Percentiles rank a stretch among this genome's conserved stretches.
Conservation (phyloP, 2,113 vertebrate species). For the Sturnira hondurensis region DNA sequence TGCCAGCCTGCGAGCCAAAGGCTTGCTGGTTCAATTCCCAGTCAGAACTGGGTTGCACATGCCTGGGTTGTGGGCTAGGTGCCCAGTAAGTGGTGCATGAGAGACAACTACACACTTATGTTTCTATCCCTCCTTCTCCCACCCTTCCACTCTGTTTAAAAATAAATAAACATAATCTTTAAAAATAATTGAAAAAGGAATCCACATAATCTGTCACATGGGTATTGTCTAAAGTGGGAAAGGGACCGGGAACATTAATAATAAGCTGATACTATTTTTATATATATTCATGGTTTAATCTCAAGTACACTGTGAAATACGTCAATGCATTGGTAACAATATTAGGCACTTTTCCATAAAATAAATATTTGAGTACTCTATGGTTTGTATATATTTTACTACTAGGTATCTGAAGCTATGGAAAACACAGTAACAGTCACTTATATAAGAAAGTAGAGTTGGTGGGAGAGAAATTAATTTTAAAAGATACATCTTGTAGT, state of each 20-base stretch:
- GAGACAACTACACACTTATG: too few relatives aligned
- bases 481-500: background rate
- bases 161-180: too few relatives aligned
- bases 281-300: background rate
- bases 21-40: too few relatives aligned
- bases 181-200: background rate
- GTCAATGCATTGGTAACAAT: background rate
- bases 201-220: background rate
- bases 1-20: too few relatives aligned
- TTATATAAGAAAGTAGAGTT: conserved; percentile 38
- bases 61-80: too few relatives aligned
- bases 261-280: background rate
- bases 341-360: background rate
- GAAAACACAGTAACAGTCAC: background rate
- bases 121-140: too few relatives aligned
- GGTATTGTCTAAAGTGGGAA: background rate
- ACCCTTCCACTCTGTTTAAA: too few relatives aligned
- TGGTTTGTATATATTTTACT: background rate
- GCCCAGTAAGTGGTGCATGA: too few relatives aligned
- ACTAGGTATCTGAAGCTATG: background rate
- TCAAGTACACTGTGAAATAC: background rate
- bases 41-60: too few relatives aligned
- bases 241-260: background rate
- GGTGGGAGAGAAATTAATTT: conserved; percentile 1
- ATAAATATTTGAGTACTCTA: conserved; percentile 8